A percentile compares a stretch with the other conserved stretches of the same genome.
Evolutionary conservation across 1,140 invertebrate species (phyloP).

Genomic region (Drosophila saltans): DNA sequence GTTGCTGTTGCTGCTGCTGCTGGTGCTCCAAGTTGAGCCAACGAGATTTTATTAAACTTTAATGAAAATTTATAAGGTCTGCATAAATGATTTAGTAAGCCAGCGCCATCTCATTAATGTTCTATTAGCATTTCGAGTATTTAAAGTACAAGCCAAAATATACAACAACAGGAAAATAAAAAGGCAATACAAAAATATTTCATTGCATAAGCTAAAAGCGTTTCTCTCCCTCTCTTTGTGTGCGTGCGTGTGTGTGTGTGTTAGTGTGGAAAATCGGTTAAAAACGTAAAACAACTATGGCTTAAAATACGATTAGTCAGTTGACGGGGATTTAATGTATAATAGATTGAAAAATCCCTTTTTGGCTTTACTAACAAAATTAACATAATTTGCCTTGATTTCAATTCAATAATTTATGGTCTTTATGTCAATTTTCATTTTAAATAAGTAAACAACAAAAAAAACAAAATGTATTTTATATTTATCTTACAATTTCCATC

Average conservation of each 20-base stretch:
- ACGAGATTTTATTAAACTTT: constrained; percentile 74
- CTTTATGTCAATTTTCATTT: constrained; percentile 6
- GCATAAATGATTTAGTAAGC: constrained; percentile 79
- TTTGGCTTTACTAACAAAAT: constrained; percentile 1
- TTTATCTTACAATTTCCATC: no score
- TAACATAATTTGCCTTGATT: constrained; percentile 14
- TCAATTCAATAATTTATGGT: constrained; percentile 11
- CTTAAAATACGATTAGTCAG: constrained; percentile 15
- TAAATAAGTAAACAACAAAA: not conserved
- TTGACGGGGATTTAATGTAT: constrained; percentile 1
- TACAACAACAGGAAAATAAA: not conserved
- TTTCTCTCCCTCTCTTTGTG: not conserved
- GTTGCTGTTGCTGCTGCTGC: constrained; percentile 18
- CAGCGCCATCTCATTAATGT: constrained; percentile 41
- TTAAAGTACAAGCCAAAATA: constrained; percentile 35
- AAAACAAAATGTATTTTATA: no score
- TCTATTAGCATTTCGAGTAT: constrained; percentile 42
- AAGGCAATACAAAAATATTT: constrained; percentile 55
- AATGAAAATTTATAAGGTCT: constrained; percentile 80
- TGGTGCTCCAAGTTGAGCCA: constrained; percentile 28
- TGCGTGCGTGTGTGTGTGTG: constrained; percentile 6
- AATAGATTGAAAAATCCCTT: constrained; percentile 6
- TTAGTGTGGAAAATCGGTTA: not conserved
- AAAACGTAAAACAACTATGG: constrained; percentile 4
- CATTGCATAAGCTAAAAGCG: constrained; percentile 37